Base-by-base conservation (phyloP, 2,888 invertebrate species). In the Hipparchia semele region DNA sequence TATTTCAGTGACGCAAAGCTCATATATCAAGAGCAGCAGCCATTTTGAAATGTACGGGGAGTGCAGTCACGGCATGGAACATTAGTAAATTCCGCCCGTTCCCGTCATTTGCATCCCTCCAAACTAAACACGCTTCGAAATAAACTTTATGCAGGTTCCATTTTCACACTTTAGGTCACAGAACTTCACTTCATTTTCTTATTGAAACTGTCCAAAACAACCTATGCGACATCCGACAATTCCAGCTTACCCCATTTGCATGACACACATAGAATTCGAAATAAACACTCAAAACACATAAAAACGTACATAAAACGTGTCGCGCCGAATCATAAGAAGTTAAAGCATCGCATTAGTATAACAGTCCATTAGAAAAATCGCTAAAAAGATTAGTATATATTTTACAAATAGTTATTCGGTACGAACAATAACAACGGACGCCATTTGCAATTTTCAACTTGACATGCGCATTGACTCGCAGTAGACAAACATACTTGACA, bases 401-500 rank as follows among this genome's bases (percentile, higher is more conserved):
- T 94, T 94, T 94, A 95, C 94, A 95, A 95, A 95, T 95, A 95
- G 95, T 95, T 95, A 95, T 94, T 97, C 97, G 96, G 97, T 97
- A 97, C 97, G 97, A 98, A 98, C 98, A 98, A 98, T 98, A 98
- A 98, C 98, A 98, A 98, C 97, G 96, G 98, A 97, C 98, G 98
- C 98, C 98, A 98, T 98, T 98, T 98, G 98, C 97, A 98, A 97
- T 98, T 96, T 96, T 95, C 95, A 95, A 95, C 95, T 94, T 96
- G 96, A 95, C 96, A 95, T 96, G 96, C 96, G 96, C 96, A 94
- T 89, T 93, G 90, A 86, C 90, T 92, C 88, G 89, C 77, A 86
- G 86, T 87, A 90, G 91, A 92, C 89, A 91, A 91, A 90, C 88
- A 89, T 86, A 87, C 82, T 84, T 85, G 87, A 87, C 80, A 80